Evolutionary conservation across 2,113 vertebrate genomes (phyloP).

Genomic region (Natator depressus): DNA sequence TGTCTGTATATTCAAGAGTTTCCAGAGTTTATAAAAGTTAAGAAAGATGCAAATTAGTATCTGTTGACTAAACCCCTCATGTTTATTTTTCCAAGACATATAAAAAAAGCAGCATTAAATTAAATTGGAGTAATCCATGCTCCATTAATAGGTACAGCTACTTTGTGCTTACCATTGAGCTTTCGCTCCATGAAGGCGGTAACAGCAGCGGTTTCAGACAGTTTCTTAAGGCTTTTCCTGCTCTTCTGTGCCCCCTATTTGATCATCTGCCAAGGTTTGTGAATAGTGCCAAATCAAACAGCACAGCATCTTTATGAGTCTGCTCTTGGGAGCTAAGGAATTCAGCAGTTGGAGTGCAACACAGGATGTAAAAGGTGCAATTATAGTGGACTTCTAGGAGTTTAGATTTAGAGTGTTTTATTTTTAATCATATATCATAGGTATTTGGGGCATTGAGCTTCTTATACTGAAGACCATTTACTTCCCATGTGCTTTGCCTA

Average conservation of each 20-base stretch:
- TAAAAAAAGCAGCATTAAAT: conserved; percentile 3
- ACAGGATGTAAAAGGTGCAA: conserved; percentile 61
- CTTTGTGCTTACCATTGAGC: conserved; percentile 58
- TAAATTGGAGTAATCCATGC: conserved; percentile 7
- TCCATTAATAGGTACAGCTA: background rate
- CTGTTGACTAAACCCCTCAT: background rate
- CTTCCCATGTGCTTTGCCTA: background rate
- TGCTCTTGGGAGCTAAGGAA: conserved; percentile 72
- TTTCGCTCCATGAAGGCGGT: conserved; percentile 55
- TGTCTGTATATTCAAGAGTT: background rate
- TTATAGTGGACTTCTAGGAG: conserved; percentile 58
- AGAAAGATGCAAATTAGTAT: background rate
- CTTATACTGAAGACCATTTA: background rate
- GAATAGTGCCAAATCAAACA: conserved; percentile 82
- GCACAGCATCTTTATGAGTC: conserved; percentile 67
- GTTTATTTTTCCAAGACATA: conserved; percentile 28
- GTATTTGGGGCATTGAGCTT: conserved; percentile 46
- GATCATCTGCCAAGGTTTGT: conserved; percentile 76
- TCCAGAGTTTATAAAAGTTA: background rate
- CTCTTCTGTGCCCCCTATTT: conserved; percentile 77
- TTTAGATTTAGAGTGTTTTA: conserved; percentile 31
- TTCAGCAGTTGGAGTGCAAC: conserved; percentile 64
- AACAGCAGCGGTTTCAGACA: conserved; percentile 70
- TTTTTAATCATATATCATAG: conserved; percentile 38
- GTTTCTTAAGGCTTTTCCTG: conserved; percentile 79